Evolutionary conservation across 2,888 invertebrate species (phyloP).

Genomic region (Rhaphigaster nebulosa): DNA sequence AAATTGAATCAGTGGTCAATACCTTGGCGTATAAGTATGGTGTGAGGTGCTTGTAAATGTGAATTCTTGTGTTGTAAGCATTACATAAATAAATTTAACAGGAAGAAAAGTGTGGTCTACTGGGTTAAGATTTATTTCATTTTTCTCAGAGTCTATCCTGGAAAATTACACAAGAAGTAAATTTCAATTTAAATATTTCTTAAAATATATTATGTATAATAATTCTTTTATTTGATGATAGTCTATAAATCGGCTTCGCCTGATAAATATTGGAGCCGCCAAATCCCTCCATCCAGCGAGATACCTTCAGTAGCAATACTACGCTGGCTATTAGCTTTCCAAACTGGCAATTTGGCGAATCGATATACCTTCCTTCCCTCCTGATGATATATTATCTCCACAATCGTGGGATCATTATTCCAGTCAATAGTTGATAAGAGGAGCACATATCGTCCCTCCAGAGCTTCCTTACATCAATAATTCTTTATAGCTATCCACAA

Average conservation of each 20-base stretch:
- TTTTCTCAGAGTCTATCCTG: too few relatives aligned
- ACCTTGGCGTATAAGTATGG: too few relatives aligned
- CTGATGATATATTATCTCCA: not conserved
- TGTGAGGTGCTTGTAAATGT: too few relatives aligned
- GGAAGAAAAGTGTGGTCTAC: too few relatives aligned
- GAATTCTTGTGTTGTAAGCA: too few relatives aligned
- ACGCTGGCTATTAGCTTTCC: not conserved
- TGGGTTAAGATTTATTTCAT: too few relatives aligned
- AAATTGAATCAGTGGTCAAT: too few relatives aligned
- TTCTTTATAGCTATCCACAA: too few relatives aligned
- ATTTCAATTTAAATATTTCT: too few relatives aligned
- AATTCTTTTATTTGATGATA: conserved; percentile 66
- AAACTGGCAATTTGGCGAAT: not conserved
- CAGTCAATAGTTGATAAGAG: not conserved
- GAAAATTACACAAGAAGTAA: too few relatives aligned
- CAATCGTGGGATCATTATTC: not conserved
- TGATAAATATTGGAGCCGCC: not conserved
- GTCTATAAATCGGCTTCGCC: not conserved
- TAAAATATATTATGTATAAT: too few relatives aligned
- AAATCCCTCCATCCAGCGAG: not conserved
- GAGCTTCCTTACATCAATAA: not conserved
- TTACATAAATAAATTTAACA: too few relatives aligned
- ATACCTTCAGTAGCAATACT: not conserved
- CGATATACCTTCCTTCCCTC: not conserved
- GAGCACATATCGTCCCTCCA: not conserved